Evolutionary conservation across 1,140 invertebrate genomes (phyloP), one percentile per base, ranked within the genome.

Genomic region (Lepidotrigona ventralis): DNA sequence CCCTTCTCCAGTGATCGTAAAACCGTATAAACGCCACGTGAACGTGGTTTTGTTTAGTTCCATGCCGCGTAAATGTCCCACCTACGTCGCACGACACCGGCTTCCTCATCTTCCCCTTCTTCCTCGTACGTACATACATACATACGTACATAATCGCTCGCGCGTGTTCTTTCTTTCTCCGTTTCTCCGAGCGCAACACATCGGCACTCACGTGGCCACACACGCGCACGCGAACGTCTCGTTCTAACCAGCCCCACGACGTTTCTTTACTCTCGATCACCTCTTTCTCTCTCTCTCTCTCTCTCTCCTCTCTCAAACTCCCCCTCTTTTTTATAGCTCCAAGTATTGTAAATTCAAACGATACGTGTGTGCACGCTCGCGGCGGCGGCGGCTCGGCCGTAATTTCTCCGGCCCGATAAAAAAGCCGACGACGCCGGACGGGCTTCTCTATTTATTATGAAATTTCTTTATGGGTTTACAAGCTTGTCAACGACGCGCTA

Each of bases 381-480:
- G 72, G 33, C 33, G 33, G 29, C 79, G 78, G 19, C 66, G 66
- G 39, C 23, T 19, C 53, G 70, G 84, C 79, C 71, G 83, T 88
- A 91, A 85, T 88, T 86, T 88, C 75, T 89, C 77, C 86, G 76
- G 72, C 29, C 86, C 90, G 92, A 92, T 93, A 92, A 93, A 93
- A 91, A 91, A 46, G 39, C 81, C 60, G 56, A 64, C 80, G 77
- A 77, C 79, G 79, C 70, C 74, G 56, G 33, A 68, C 79, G 74
- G 51, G 81, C 83, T 79, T 81, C 89, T 89, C 87, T 92, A 93
- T 94, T 94, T 93, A 93, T 93, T 93, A 93, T 92, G 89, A 92
- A 92, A 94, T 94, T 93, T 93, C 92, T 94, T 94, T 94, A 93
- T 93, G 91, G 89, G 88, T 93, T 94, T 93, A 93, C 91, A 92